phyloP scores from a whole-genome alignment of 2,797 vertebrate genomes.

The Miichthys miiuy region DNA sequence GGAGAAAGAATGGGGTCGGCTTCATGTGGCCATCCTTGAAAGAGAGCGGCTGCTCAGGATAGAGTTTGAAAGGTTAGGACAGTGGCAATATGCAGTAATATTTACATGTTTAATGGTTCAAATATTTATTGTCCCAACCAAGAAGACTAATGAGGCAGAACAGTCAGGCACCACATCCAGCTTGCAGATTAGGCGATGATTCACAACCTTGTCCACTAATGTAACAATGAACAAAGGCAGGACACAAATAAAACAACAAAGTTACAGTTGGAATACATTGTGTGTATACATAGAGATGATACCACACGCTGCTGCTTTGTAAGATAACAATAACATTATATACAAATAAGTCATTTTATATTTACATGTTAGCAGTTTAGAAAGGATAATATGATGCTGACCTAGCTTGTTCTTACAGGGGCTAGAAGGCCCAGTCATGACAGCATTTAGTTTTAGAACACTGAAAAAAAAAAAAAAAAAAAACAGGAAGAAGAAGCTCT shows the following conservation, averaged over 20 bases:
- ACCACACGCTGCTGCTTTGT: not conserved
- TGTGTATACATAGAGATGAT: not conserved
- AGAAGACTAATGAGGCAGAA: not conserved
- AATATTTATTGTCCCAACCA: not conserved
- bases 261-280: not conserved
- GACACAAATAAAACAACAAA: not conserved
- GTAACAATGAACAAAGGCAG: too few species aligned
- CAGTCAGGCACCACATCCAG: not conserved
- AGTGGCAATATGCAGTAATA: not conserved
- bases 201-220: not conserved
- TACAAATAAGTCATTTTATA: too few species aligned
- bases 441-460: not conserved
- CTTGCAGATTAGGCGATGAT: not conserved
- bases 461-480: not conserved
- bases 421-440: too few species aligned
- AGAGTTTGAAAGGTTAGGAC: conserved; percentile 89
- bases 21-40: conserved; percentile 94
- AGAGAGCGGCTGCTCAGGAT: conserved; percentile 92
- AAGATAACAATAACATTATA: not conserved
- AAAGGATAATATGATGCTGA: not conserved
- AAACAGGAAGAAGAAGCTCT: not conserved
- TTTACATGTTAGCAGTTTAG: not conserved
- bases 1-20: conserved; percentile 96
- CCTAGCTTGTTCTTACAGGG: too few species aligned
- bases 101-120: not conserved